A percentile compares a stretch with the other conserved stretches of the same genome.
Evolutionary conservation across 1,140 invertebrate genomes (phyloP).

Genomic region (Apis mellifera): DNA sequence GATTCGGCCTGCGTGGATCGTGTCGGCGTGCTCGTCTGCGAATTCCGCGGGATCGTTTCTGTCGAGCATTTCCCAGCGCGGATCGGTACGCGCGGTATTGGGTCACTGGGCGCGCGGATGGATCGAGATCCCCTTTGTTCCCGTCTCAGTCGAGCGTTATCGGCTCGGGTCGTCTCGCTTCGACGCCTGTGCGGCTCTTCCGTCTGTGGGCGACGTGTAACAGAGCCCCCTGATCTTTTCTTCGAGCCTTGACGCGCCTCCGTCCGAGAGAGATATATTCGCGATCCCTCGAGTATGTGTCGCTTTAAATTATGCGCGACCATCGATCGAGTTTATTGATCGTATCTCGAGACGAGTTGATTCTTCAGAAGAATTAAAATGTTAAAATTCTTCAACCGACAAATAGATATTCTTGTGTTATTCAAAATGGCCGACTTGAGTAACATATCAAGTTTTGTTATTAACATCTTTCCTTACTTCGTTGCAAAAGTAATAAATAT

Average conservation of each 20-base stretch:
- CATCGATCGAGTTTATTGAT: background rate
- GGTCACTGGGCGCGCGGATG: slow-evolving; percentile 52
- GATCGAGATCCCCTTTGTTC: slow-evolving; percentile 53
- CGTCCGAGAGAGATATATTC: too few relatives aligned
- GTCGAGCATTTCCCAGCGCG: slow-evolving; percentile 61
- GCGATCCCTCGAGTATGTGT: background rate
- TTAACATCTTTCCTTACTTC: too few relatives aligned
- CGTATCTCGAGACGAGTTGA: background rate
- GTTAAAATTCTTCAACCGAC: background rate
- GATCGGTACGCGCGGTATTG: slow-evolving; percentile 60
- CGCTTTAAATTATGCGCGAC: background rate
- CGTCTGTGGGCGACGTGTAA: slow-evolving; percentile 40
- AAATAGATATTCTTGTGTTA: too few relatives aligned
- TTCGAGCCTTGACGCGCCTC: background rate
- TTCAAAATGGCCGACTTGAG: background rate
- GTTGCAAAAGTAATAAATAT: too few relatives aligned
- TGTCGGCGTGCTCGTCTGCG: slow-evolving; percentile 60
- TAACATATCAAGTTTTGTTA: background rate
- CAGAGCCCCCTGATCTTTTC: background rate
- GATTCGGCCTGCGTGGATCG: slow-evolving; percentile 34
- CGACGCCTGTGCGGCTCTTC: background rate
- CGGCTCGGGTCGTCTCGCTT: background rate
- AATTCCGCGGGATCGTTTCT: slow-evolving; percentile 70
- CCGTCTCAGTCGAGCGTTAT: slow-evolving; percentile 28
- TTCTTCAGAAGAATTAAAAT: background rate